These are phyloP conservation scores for Thera obeliscata DNA, from an alignment of 2,888 invertebrate genomes.

Conservation along the genomic window DNA sequence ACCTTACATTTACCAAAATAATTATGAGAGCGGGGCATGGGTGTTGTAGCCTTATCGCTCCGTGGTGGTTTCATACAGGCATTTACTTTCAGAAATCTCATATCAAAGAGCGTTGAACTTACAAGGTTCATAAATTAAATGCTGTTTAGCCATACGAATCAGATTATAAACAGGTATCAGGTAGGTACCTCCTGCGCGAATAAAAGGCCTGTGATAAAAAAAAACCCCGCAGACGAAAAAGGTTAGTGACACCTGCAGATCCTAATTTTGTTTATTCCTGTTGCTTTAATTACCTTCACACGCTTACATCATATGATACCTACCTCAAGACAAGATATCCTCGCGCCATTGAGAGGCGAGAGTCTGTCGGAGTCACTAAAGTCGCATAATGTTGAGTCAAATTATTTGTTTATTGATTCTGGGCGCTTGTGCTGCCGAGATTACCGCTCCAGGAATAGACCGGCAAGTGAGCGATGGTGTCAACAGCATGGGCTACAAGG, in stretches of 20 bases:
- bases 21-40: no score
- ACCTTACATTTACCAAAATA: no score
- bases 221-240: constrained; percentile 31
- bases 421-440: constrained; percentile 44
- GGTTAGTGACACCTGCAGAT: constrained; percentile 52
- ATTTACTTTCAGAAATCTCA: background rate
- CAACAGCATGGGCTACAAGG: constrained; percentile 57
- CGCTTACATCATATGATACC: constrained; percentile 55
- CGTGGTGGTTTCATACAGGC: no score
- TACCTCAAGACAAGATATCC: constrained; percentile 40
- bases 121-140: constrained; percentile 13
- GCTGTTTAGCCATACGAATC: constrained; percentile 15
- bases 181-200: constrained; percentile 2
- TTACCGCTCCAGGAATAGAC: constrained; percentile 54
- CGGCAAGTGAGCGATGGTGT: constrained; percentile 60
- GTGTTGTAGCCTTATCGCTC: no score
- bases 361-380: constrained; percentile 16
- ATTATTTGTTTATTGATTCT: constrained; percentile 39
- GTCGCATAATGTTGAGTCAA: constrained; percentile 34
- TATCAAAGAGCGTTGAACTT: constrained; percentile 17
- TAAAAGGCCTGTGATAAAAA: constrained; percentile 22
- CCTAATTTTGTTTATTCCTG: constrained; percentile 58
- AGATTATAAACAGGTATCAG: constrained; percentile 23
- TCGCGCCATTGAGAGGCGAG: constrained; percentile 38
- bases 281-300: constrained; percentile 61